Base-by-base conservation (phyloP, 2,888 invertebrate species). In the Pegoplata infirma region DNA sequence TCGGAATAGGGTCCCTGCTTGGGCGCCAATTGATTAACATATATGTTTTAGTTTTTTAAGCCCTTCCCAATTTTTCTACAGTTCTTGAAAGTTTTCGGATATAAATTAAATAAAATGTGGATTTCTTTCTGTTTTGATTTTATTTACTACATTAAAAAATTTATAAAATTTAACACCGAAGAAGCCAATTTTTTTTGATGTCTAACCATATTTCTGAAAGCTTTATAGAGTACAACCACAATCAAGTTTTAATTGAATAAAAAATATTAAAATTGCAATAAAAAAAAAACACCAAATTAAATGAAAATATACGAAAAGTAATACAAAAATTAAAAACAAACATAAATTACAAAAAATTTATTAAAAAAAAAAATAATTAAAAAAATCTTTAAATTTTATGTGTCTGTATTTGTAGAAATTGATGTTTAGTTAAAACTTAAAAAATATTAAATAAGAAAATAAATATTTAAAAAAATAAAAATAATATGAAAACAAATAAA, bases 281-380 rank as follows among this genome's bases (percentile, higher is more conserved):
- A 75, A 56, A 75, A 32, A 58, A 51, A 8, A 75, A 75, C 68
- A 75, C 68, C 75, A 68, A 75, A 68, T 17, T 63, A 47, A 67
- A 51, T 19, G 21, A 7, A 21, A 51, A 6, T n/a, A 47, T 61
- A 61, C 32, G 7, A 56, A 53, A 56, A 51, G 28, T 5, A 32
- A 67, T 69, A 46, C 28, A 71, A 63, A 80, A 72, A 51, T 82
- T 80, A 80, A 82, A 83, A 81, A 76, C 82, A 5, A 83, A 81
- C 77, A 49, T 76, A 80, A 25, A 66, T 69, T 17, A 55, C 17
- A 40, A 73, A 76, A 16, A 53, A 55, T 55, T 23, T 47, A 72
- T 67, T 55, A 23, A 19, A 61, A 67, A 68, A 55, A n/a, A 25
- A 44, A 46, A 47, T 36, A 44, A 28, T 58, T 10, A 44, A 40